These are phyloP conservation scores for Eufriesea mexicana DNA, from an alignment of 1,140 invertebrate species.

Conservation along the genomic window DNA sequence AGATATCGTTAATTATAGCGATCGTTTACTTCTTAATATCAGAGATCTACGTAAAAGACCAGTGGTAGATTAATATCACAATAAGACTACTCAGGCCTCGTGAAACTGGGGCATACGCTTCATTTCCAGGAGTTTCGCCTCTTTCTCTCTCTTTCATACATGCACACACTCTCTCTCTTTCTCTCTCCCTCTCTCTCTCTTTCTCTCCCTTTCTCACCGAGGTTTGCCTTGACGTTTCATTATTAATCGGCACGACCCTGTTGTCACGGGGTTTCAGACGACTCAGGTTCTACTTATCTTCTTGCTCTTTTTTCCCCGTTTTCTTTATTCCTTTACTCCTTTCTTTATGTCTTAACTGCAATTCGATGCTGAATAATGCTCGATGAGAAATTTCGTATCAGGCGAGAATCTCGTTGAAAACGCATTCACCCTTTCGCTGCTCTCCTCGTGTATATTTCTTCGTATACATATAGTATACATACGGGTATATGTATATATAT, in stretches of 20 bases:
- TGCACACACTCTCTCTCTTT: slow-evolving; percentile 1
- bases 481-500: neutral
- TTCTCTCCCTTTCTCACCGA: slow-evolving; percentile 8
- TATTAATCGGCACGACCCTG: slow-evolving; percentile 56
- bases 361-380: slow-evolving; percentile 52
- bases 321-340: neutral
- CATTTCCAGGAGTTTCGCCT: slow-evolving; percentile 50
- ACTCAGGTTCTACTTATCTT: slow-evolving; percentile 47
- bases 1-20: slow-evolving; percentile 64
- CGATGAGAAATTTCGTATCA: slow-evolving; percentile 38
- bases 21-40: slow-evolving; percentile 79
- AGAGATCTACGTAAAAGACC: slow-evolving; percentile 82
- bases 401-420: slow-evolving; percentile 45
- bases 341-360: slow-evolving; percentile 12
- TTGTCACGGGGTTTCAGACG: slow-evolving; percentile 43
- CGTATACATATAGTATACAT: neutral
- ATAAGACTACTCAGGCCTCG: slow-evolving; percentile 83
- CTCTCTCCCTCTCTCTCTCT: slow-evolving; percentile 26
- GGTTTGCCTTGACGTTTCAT: slow-evolving; percentile 61
- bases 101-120: slow-evolving; percentile 76
- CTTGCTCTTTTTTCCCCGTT: neutral
- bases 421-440: slow-evolving; percentile 27
- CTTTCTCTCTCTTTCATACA: neutral
- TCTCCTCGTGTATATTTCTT: neutral
- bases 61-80: slow-evolving; percentile 83